Evolutionary conservation across 2,797 vertebrate species (phyloP), one percentile per base, ranked within the genome.

Genomic region (Gymnothorax javanicus): DNA sequence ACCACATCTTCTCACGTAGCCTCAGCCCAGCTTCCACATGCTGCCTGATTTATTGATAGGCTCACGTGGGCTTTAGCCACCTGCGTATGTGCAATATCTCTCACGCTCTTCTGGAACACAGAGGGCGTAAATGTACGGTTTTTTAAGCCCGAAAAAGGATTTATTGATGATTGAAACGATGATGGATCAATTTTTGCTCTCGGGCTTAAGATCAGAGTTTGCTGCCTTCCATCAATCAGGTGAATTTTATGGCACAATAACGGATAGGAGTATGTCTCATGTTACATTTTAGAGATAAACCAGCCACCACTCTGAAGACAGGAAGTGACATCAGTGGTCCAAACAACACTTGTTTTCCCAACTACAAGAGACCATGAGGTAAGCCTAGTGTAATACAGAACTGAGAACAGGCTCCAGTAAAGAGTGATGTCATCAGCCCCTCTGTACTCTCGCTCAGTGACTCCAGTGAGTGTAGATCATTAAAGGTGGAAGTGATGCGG

Each of bases 321-420:
- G 50, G 20, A 15, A n/a, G 75, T 23, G 75, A 56, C 17, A 52
- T 27, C 75, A 79, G 23, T 52, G 50, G 6, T 52, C 50, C 43
- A 52, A 17, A 79, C 17, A 17, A 33, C 83, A 88, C 87, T 91
- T 86, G 92, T 92, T 92, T 95, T 94, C 93, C 92, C 94, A 93
- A 92, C 87, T 89, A 88, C 90, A 91, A 92, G 91, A 91, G 92
- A 94, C 95, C 93, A 92, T 89, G 90, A 93, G 88, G 90, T 92
- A 92, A 92, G 89, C 91, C 54, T 91, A 90, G 85, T 91, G 91
- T 88, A 67, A 90, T 91, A 93, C 91, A 93, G 94, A 95, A 94
- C 95, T 95, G 95, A 95, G 91, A 93, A 95, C 93, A 52, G 75
- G 50, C 75, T 95, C 95, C 95, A 94, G 7, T 94, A 52, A 93